Evolutionary conservation across 1,140 invertebrate species (phyloP).

Genomic region (Drosophila varians): DNA sequence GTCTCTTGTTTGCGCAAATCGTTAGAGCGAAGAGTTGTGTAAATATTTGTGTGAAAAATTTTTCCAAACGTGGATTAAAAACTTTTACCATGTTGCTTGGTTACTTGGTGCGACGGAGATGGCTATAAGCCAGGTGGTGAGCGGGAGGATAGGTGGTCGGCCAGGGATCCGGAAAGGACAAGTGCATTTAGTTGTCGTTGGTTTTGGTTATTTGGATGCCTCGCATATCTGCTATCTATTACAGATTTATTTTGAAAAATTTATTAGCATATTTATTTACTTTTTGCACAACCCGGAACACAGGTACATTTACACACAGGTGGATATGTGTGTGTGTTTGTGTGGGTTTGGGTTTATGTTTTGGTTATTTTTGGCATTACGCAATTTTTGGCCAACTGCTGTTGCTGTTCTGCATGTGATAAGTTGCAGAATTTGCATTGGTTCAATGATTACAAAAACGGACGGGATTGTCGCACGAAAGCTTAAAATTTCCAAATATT

Average conservation of each 20-base stretch:
- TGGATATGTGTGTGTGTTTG: no score
- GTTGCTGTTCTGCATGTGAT: slow-evolving; percentile 37
- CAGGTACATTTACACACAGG: no score
- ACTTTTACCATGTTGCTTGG: slow-evolving; percentile 74
- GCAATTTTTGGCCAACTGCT: slow-evolving; percentile 51
- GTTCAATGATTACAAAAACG: slow-evolving; percentile 30
- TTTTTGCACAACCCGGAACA: slow-evolving; percentile 36
- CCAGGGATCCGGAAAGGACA: background rate
- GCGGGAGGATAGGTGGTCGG: background rate
- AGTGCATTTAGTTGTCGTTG: slow-evolving; percentile 62
- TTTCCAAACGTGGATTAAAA: slow-evolving; percentile 80
- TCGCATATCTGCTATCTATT: slow-evolving; percentile 76
- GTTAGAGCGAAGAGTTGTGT: slow-evolving; percentile 80
- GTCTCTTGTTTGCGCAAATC: slow-evolving; percentile 76
- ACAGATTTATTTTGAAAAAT: slow-evolving; percentile 81
- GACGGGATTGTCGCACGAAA: background rate
- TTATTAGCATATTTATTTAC: slow-evolving; percentile 81
- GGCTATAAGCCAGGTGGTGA: background rate
- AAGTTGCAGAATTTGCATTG: slow-evolving; percentile 45
- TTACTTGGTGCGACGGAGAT: slow-evolving; percentile 56
- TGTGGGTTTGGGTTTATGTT: slow-evolving; percentile 55
- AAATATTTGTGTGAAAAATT: slow-evolving; percentile 81
- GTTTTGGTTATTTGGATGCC: slow-evolving; percentile 61
- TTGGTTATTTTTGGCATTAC: slow-evolving; percentile 76
- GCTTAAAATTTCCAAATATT: background rate